Conservation (phyloP, 2,797 vertebrate genomes). For the Diceros bicornis region DNA sequence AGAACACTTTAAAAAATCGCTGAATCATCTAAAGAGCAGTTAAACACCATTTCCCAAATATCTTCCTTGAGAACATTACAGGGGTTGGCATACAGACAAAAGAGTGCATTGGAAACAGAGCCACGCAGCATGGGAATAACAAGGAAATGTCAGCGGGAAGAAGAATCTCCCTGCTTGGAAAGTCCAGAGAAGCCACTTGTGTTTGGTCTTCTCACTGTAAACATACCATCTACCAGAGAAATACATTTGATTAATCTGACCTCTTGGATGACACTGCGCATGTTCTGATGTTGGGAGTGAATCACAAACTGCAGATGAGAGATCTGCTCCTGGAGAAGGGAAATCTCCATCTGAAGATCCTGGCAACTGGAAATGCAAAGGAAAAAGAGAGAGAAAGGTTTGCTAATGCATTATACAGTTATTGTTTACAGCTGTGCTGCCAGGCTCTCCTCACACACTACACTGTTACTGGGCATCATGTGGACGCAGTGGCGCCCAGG, state of each 20-base stretch:
- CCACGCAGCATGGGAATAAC: background rate
- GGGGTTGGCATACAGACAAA: background rate
- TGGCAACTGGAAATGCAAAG: slow-evolving; percentile 76
- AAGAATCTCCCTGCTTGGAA: background rate
- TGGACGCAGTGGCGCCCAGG: background rate
- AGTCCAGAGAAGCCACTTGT: background rate
- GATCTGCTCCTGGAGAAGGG: slow-evolving; percentile 87
- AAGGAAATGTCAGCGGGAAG: background rate
- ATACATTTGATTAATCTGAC: slow-evolving; percentile 78
- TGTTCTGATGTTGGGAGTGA: slow-evolving; percentile 86
- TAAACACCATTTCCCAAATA: background rate
- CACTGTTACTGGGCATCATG: fast-evolving
- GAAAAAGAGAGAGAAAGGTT: background rate
- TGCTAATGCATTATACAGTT: background rate
- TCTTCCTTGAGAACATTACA: background rate
- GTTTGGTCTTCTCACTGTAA: background rate
- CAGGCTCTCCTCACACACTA: background rate
- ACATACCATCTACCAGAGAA: slow-evolving; percentile 29
- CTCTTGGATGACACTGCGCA: slow-evolving; percentile 87
- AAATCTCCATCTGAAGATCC: slow-evolving; percentile 83
- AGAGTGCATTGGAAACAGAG: background rate
- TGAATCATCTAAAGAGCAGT: background rate
- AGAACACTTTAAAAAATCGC: background rate
- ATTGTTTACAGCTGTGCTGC: background rate
- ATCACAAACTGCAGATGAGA: slow-evolving; percentile 87